phyloP scores from a whole-genome alignment of 2,797 vertebrate species.

The Leuciscus waleckii region DNA sequence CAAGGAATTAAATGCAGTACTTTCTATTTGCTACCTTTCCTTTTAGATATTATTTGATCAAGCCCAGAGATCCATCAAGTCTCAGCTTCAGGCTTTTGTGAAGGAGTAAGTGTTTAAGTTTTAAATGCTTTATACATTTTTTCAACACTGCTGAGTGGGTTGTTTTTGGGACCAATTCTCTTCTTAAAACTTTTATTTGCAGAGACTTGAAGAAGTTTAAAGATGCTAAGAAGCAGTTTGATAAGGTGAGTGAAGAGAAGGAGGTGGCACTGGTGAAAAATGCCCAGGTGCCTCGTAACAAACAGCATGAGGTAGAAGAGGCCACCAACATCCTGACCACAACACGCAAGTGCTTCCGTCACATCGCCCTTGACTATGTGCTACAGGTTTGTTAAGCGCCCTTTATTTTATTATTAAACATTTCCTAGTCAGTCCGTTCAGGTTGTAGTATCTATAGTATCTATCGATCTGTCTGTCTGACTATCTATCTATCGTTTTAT shows the following conservation, averaged over 20 bases:
- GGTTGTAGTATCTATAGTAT: neutral
- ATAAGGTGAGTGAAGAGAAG: constrained; percentile 88
- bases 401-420: constrained; percentile 2
- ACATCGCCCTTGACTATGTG: constrained; percentile 87
- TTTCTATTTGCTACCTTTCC: neutral
- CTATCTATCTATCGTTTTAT: too few species aligned
- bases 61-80: constrained; percentile 86
- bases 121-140: neutral
- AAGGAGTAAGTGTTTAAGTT: constrained; percentile 82
- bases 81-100: constrained; percentile 85
- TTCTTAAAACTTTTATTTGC: neutral
- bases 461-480: too few species aligned
- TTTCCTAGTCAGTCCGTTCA: neutral
- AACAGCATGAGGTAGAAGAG: constrained; percentile 87
- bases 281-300: constrained; percentile 84
- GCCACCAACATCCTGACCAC: constrained; percentile 84
- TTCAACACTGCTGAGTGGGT: neutral
- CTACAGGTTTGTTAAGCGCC: constrained; percentile 76
- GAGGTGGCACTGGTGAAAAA: constrained; percentile 86
- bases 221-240: constrained; percentile 88
- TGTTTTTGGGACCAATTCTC: neutral
- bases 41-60: constrained; percentile 86
- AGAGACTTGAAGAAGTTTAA: constrained; percentile 87
- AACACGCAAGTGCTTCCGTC: constrained; percentile 86
- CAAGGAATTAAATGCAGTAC: too few species aligned